phyloP scores from a whole-genome alignment of 92 coral and sea anemone genomes.

The Hydrozoanthus gracilis region DNA sequence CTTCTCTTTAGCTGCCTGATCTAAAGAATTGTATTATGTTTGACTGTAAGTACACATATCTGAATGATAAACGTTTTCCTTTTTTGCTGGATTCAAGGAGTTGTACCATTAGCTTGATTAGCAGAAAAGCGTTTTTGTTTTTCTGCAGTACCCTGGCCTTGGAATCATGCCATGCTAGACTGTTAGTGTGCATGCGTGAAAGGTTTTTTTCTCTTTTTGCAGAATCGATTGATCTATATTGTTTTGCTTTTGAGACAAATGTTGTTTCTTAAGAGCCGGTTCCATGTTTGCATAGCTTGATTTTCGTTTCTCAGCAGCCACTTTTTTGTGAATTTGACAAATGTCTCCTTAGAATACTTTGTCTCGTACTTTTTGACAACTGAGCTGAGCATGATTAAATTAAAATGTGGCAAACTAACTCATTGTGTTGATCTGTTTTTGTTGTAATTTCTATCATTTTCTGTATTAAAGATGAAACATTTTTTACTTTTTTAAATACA shows the following conservation, averaged over 20 bases:
- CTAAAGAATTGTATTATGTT: background rate
- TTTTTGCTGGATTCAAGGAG: conserved; percentile 7
- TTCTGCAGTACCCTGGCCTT: background rate
- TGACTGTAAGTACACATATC: background rate
- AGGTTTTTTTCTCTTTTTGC: conserved; percentile 10
- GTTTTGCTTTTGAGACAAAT: conserved; percentile 38
- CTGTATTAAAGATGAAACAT: conserved; percentile 32
- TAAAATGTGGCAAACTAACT: conserved; percentile 32
- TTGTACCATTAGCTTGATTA: conserved; percentile 31
- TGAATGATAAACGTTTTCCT: conserved; percentile 27
- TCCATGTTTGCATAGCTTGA: conserved; percentile 50
- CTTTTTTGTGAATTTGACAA: conserved; percentile 37
- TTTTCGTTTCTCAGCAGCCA: conserved; percentile 24
- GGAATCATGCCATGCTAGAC: background rate
- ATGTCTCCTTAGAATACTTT: conserved; percentile 41
- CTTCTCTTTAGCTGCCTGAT: conserved; percentile 19
- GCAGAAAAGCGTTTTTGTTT: conserved; percentile 14
- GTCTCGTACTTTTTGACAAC: conserved; percentile 40
- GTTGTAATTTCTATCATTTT: conserved; percentile 39
- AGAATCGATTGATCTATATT: conserved; percentile 13
- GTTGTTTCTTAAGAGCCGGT: conserved; percentile 35
- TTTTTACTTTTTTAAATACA: conserved; percentile 37
- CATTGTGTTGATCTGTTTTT: conserved; percentile 31
- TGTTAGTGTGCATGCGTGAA: background rate
- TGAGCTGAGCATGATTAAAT: conserved; percentile 36